Evolutionary conservation across 2,113 vertebrate species (phyloP).

Genomic region (Pseudopodoces humilis): DNA sequence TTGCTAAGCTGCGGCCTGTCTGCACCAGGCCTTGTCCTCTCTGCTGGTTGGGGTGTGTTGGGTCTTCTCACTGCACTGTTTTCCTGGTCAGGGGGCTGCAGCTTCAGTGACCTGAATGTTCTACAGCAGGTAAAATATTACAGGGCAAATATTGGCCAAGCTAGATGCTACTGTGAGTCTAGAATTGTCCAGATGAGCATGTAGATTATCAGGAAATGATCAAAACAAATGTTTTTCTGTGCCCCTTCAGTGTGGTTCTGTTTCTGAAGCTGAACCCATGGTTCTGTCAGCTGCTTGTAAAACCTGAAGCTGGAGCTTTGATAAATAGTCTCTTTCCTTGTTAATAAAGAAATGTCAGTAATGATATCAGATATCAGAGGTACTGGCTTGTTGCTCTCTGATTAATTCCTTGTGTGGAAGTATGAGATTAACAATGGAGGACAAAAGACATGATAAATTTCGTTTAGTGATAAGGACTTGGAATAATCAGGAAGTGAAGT

Average conservation of each 20-base stretch:
- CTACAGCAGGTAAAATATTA: not conserved
- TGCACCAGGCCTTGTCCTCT: not conserved
- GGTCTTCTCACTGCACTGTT: not conserved
- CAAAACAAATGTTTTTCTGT: not conserved
- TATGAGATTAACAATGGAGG: not conserved
- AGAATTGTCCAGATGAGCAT: not conserved
- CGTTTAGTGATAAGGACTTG: not conserved
- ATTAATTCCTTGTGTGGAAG: not conserved
- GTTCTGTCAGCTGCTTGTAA: not conserved
- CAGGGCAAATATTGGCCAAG: not conserved
- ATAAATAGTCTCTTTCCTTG: not conserved
- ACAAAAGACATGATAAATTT: not conserved
- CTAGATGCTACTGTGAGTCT: not conserved
- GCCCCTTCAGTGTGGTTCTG: not conserved
- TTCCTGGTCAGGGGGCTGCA: not conserved
- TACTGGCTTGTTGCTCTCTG: constrained; percentile 14
- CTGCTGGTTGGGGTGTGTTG: accelerated
- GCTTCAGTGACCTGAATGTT: not conserved
- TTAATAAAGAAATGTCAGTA: constrained; percentile 12
- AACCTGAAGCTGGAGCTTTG: not conserved
- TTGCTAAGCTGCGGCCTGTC: not conserved
- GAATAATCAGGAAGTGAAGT: not conserved
- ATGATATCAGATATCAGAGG: not conserved
- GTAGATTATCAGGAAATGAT: not conserved
- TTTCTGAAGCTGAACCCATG: not conserved